Evolutionary conservation across 2,888 invertebrate species (phyloP).

Genomic region (Drosophila ochracea): DNA sequence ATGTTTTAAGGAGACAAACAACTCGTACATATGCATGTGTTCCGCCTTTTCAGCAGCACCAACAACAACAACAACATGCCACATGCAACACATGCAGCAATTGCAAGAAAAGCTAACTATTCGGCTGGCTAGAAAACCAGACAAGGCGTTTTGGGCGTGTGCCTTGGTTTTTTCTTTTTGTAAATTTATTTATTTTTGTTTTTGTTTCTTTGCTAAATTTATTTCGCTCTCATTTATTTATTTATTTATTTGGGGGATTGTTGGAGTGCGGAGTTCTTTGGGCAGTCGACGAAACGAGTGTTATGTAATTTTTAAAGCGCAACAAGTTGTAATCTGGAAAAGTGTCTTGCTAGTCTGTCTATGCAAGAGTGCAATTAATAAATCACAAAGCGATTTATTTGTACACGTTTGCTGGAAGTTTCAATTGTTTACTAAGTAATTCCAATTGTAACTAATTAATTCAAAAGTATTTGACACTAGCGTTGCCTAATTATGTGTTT

Average conservation of each 20-base stretch:
- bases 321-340: slow-evolving; percentile 52
- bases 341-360: slow-evolving; percentile 42
- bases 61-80: slow-evolving; percentile 10
- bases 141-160: slow-evolving; percentile 68
- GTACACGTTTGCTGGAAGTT: slow-evolving; percentile 28
- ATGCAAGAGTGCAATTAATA: slow-evolving; percentile 68
- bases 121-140: slow-evolving; percentile 30
- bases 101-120: slow-evolving; percentile 31
- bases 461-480: slow-evolving; percentile 26
- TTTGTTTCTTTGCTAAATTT: slow-evolving; percentile 49
- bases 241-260: slow-evolving; percentile 37
- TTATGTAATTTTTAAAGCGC: slow-evolving; percentile 61
- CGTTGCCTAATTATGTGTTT: slow-evolving; percentile 45
- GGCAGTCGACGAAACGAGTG: slow-evolving; percentile 27
- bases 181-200: slow-evolving; percentile 32
- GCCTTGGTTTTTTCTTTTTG: slow-evolving; percentile 24
- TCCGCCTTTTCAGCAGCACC: slow-evolving; percentile 60
- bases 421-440: slow-evolving; percentile 13
- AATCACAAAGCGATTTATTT: slow-evolving; percentile 64
- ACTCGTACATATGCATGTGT: slow-evolving; percentile 29
- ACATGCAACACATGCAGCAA: slow-evolving; percentile 16
- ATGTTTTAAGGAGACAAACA: slow-evolving; percentile 27
- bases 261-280: slow-evolving; percentile 56
- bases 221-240: slow-evolving; percentile 46
- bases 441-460: slow-evolving; percentile 32